Conservation (phyloP, 2,113 vertebrate species). For the Paradisaea rubra region DNA sequence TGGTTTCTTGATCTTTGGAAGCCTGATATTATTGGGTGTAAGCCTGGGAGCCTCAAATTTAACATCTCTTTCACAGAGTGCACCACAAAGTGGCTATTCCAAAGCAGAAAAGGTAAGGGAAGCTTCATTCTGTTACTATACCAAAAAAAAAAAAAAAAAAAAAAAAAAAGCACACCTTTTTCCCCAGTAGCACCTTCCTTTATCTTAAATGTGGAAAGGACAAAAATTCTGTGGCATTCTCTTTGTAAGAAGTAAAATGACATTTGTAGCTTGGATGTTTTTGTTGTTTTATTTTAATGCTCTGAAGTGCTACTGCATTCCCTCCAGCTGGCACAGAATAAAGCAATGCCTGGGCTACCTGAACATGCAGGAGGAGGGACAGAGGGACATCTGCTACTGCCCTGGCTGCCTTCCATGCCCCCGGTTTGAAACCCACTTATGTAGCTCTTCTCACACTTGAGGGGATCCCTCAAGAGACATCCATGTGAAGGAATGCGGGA, state of each 20-base stretch:
- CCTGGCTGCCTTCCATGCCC: neutral
- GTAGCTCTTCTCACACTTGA: neutral
- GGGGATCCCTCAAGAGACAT: neutral
- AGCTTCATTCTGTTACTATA: neutral
- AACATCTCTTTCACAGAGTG: neutral
- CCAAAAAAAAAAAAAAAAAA: neutral
- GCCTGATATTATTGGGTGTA: neutral
- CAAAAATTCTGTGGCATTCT: neutral
- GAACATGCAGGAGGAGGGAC: neutral
- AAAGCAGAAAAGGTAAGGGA: neutral
- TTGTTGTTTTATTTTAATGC: neutral
- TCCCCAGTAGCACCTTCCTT: neutral
- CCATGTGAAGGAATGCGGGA: neutral
- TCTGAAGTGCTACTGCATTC: neutral
- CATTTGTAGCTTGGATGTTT: neutral
- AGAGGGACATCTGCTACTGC: neutral
- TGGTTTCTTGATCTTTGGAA: neutral
- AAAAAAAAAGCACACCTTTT: accelerated
- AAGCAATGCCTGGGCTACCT: neutral
- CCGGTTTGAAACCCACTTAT: neutral
- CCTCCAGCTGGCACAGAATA: neutral
- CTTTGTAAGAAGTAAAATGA: neutral
- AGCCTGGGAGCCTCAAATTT: neutral
- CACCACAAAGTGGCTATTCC: neutral
- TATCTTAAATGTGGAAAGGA: neutral